Evolutionary conservation across 2,797 vertebrate species (phyloP), one percentile per base, ranked within the genome.

Genomic region (Tangara arthus): DNA sequence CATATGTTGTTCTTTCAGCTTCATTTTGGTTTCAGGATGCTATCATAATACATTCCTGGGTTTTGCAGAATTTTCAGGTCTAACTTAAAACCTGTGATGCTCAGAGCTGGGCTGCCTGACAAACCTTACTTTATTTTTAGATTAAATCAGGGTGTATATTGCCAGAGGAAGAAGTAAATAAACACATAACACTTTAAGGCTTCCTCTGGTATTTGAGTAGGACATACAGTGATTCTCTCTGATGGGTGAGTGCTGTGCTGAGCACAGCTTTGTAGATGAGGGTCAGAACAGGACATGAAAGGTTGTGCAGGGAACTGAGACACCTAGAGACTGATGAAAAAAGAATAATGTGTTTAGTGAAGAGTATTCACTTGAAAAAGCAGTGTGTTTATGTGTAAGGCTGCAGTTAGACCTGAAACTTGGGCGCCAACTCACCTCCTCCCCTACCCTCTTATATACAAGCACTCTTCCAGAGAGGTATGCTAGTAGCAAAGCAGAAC

Each of bases 91-190:
- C 26, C 44, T 71, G 21, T 65, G 39, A 32, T 92, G 34, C 39
- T 69, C 46, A 39, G 56, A 91, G 46, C 65, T 56, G 56, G n/a
- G 68, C 80, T 86, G 49, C 85, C 59, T 93, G 91, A 71, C 47
- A 82, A 79, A 84, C 72, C 18, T 64, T 60, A 24, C 39, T 86
- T 82, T 82, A 81, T 94, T 96, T 96, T 96, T 86, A 86, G 65
- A 28, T 65, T 4, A 86, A 91, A 71, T 60, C 49, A 71, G 32
- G 26, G 44, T 94, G 37, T 59, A 11, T 86, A 37, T 90, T 94
- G 57, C 88, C 57, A 86, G 32, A 69, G n/a, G 2, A 8, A 92
- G 93, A 93, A 90, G 59, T 80, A 89, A 93, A 90, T 82, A 94
- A 93, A 76, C 78, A 77, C 30, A 50, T 72, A 95, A 86, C 35